phyloP scores from a whole-genome alignment of 2,113 vertebrate genomes.

The Catagonus wagneri region DNA sequence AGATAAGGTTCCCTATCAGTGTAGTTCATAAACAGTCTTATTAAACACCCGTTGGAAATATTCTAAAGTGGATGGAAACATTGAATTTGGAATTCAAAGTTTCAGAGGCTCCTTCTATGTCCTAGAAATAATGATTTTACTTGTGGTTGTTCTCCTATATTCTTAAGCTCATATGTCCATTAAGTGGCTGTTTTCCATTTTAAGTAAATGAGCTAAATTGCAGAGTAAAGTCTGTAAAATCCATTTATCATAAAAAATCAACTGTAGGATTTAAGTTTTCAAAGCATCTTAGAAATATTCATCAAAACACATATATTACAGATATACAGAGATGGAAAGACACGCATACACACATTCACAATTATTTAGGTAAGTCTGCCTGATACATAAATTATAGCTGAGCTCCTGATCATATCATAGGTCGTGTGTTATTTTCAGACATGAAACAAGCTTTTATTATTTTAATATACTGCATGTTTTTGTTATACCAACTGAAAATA shows the following conservation, averaged over 20 bases:
- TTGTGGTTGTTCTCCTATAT: neutral
- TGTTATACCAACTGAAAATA: slow-evolving; percentile 36
- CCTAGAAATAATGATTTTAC: neutral
- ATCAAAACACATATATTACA: neutral
- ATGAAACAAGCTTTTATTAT: neutral
- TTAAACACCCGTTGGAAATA: neutral
- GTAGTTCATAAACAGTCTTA: neutral
- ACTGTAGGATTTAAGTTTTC: neutral
- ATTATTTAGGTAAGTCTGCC: neutral
- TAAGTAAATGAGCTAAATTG: slow-evolving; percentile 9
- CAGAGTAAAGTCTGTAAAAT: neutral
- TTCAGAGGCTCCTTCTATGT: neutral
- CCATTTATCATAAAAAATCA: neutral
- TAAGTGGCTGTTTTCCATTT: neutral
- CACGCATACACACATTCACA: neutral
- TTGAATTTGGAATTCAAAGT: neutral
- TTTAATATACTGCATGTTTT: neutral
- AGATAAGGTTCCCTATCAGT: neutral
- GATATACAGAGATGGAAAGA: neutral
- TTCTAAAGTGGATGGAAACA: neutral
- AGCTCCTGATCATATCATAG: neutral
- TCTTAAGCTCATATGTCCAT: neutral
- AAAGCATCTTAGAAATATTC: neutral
- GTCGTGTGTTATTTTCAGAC: neutral
- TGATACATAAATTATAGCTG: neutral